phyloP scores from a whole-genome alignment of 1,140 invertebrate species.

The Polypedilum vanderplanki region DNA sequence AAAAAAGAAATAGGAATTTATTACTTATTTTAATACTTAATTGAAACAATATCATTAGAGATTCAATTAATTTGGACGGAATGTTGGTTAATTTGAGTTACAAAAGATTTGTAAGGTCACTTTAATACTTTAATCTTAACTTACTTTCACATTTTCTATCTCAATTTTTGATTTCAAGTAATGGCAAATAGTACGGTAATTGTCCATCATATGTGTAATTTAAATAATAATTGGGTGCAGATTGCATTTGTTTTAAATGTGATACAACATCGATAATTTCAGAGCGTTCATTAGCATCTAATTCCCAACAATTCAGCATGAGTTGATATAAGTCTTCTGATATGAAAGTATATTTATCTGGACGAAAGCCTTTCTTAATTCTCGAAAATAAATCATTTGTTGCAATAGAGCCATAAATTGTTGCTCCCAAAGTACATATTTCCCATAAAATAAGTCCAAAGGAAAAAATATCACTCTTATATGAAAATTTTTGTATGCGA shows the following conservation, averaged over 20 bases:
- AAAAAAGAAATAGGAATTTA: neutral
- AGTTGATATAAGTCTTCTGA: constrained; percentile 73
- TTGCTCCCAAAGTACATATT: constrained; percentile 71
- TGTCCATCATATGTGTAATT: constrained; percentile 37
- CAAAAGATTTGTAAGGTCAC: neutral
- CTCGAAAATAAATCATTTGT: constrained; percentile 60
- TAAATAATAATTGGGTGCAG: constrained; percentile 40
- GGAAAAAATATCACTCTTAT: constrained; percentile 74
- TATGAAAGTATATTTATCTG: constrained; percentile 63
- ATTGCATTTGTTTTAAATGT: constrained; percentile 42
- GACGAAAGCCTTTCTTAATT: constrained; percentile 58
- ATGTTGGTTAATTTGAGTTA: neutral
- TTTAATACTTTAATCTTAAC: neutral
- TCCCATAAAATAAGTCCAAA: constrained; percentile 79
- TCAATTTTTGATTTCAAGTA: constrained; percentile 37
- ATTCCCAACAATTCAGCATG: constrained; percentile 76
- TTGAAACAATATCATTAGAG: neutral
- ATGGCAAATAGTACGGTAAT: constrained; percentile 41
- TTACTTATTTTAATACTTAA: neutral
- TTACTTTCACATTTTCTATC: neutral
- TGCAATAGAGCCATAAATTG: constrained; percentile 61
- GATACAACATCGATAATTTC: constrained; percentile 53
- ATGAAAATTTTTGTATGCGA: constrained; percentile 54
- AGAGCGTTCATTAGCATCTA: constrained; percentile 72
- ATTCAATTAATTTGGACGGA: constrained; percentile 4